Evolutionary conservation across 2,113 vertebrate species (phyloP), one percentile per base, ranked within the genome.

Genomic region (Oriolus oriolus): DNA sequence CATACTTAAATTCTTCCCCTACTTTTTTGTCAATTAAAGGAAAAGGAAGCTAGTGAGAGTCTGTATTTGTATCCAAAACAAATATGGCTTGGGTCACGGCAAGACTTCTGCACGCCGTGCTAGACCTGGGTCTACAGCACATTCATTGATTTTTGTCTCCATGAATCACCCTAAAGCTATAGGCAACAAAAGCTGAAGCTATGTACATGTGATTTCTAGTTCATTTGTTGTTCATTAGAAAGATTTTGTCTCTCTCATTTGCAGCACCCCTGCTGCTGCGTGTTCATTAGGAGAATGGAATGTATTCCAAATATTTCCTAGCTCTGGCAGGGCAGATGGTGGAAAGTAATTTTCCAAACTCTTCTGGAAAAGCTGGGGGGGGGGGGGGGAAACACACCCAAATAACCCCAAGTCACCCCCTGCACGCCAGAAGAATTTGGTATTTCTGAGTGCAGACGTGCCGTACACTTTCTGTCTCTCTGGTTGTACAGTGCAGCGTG

Each of bases 151-250:
- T 97, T 95, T 96, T 92, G 86, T 95, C 90, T 93, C 65, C 74
- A 77, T 95, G 94, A 93, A 94, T 97, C 96, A 93, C 94, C 89
- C 96, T 74, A 88, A 82, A 94, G 95, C 96, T 96, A 90, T 92
- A 96, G 87, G 95, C 96, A 96, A 97, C 94, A 96, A 95, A 92
- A 95, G 92, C 85, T 91, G 92, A 92, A 96, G 78, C 79, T 66
- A 90, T 93, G 94, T 86, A 96, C 91, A 95, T 95, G 93, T 95
- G 95, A 96, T 96, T 95, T 93, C 93, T 89, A 91, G 74, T 96
- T 96, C 93, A 96, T 96, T 97, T 97, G 96, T 96, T 97, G 95
- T 97, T 97, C 96, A 97, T 97, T 97, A 96, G 96, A 94, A 97
- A 96, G 96, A 96, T 95, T 97, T 95, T 93, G 93, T 97, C 85